Evolutionary conservation across 2,888 invertebrate species (phyloP), one percentile per base, ranked within the genome.

Genomic region (Aphidoletes aphidimyza): DNA sequence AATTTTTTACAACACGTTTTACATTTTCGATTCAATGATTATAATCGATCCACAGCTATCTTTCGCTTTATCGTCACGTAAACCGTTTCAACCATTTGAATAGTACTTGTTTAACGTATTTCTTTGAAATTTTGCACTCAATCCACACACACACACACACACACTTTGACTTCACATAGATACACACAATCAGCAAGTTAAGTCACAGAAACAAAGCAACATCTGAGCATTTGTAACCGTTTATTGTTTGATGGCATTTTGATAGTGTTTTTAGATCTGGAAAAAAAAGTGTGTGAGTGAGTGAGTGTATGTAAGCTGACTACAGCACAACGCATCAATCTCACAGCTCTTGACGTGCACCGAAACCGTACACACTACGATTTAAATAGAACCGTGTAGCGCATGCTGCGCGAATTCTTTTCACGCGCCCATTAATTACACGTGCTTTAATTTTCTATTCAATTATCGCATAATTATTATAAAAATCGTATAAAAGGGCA

Each of bases 1-100:
- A 69, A 69, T 69, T 69, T 69, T 69, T 30, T 1, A n/a, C 30
- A 69, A 69, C 69, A 69, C 69, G 69, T 69, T 69, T 69, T 3
- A 34, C 14, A 30, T n/a, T 22, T 22, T 54, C 22, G 69, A 69
- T 69, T 69, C 69, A 69, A 69, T 30, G 69, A 69, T 69, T 69
- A 14, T 14, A 69, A 69, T 1, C n/a, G 34, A 69, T 69, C 1
- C 69, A 69, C 54, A 19, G 54, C 3, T 6, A 3, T 30, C 14
- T 11, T 3, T 34, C 47, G 69, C 17, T 2, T 22, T 1, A 69
- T 11, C 26, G n/a, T 69, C 69, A 69, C 69, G 69, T 69, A 69
- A 69, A 69, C 69, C 34, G 34, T 69, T 69, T 69, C 69, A 69
- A 30, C 30, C 69, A 30, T 34, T 30, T 69, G 11, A 69, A 30